Evolutionary conservation across 2,113 vertebrate genomes (phyloP).

Genomic region (Diphyllodes magnificus): DNA sequence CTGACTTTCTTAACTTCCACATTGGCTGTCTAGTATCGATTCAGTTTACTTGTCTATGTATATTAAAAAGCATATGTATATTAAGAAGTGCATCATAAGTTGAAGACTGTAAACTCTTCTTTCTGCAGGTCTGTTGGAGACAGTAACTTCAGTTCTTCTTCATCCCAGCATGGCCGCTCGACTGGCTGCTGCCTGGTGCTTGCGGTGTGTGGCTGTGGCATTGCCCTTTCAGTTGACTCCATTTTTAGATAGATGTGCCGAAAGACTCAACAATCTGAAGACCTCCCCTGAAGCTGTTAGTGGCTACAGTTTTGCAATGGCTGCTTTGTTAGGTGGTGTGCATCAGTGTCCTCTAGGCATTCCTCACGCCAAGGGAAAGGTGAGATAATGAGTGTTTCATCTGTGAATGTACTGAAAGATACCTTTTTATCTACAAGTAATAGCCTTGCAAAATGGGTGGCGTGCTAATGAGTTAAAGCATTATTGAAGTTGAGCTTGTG

Average conservation of each 20-base stretch:
- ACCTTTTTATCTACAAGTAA: neutral
- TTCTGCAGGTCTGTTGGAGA: constrained; percentile 87
- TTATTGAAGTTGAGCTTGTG: neutral
- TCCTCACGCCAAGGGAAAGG: constrained; percentile 97
- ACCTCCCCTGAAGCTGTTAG: constrained; percentile 97
- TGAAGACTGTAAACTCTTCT: neutral
- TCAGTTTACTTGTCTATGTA: neutral
- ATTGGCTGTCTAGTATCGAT: neutral
- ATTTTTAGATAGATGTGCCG: constrained; percentile 90
- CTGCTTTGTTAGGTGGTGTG: constrained; percentile 92
- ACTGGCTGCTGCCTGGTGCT: constrained; percentile 92
- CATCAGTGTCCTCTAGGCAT: constrained; percentile 96
- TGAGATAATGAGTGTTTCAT: constrained; percentile 45
- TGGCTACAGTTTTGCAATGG: constrained; percentile 98
- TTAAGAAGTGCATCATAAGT: neutral
- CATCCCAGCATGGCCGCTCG: constrained; percentile 98
- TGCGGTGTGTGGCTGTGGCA: constrained; percentile 93
- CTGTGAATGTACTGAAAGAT: neutral
- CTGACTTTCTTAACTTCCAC: neutral
- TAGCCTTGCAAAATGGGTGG: neutral
- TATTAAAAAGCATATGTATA: neutral
- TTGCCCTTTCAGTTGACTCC: constrained; percentile 94
- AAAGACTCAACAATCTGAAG: constrained; percentile 95
- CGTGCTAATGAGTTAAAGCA: neutral
- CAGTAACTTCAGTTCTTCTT: constrained; percentile 92